Base-by-base conservation (phyloP, 2,797 vertebrate genomes). In the Bradypodion ventrale region DNA sequence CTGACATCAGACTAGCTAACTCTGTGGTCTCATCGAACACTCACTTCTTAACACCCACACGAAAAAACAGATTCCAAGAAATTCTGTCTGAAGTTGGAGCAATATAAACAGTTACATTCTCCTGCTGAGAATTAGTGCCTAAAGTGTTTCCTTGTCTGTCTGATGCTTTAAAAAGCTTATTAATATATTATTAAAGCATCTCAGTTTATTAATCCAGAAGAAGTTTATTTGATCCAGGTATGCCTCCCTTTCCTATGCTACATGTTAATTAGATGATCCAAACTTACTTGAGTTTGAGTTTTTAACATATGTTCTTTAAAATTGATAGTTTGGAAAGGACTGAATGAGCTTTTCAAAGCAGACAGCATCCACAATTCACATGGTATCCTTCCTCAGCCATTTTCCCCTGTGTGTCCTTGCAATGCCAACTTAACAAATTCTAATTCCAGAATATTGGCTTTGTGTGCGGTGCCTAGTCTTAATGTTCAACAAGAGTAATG, bases 11-110 rank as follows among this genome's bases (percentile, higher is more conserved):
- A 93, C 95, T 95, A 91, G 94, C 95, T 96, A 65, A 94, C 94
- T 97, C 95, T 96, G 94, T 96, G 96, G 95, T 95, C 93, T 95
- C 94, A 95, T 96, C 95, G 96, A 95, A 95, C 94, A 93, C 94
- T 97, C 93, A 93, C 95, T 97, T 96, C 69, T 95, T 95, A 95
- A 96, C 96, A 94, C 95, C 96, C 95, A 95, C 97, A 95, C 97
- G 95, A 95, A 95, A 94, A 93, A 91, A 95, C 95, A 96, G 95
- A 94, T 95, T 96, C 96, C 95, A 95, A 95, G 95, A 96, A 94
- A 94, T 95, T 95, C 96, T 94, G 92, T 97, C 95, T 96, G 95
- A 97, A 97, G 95, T 97, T 96, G 95, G 93, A 94, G 93, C 95
- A 97, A 95, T 96, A 94, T 96, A 96, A 97, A 97, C 96, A 96